phyloP scores from a whole-genome alignment of 2,888 invertebrate genomes.

The Dynastes hyllus region DNA sequence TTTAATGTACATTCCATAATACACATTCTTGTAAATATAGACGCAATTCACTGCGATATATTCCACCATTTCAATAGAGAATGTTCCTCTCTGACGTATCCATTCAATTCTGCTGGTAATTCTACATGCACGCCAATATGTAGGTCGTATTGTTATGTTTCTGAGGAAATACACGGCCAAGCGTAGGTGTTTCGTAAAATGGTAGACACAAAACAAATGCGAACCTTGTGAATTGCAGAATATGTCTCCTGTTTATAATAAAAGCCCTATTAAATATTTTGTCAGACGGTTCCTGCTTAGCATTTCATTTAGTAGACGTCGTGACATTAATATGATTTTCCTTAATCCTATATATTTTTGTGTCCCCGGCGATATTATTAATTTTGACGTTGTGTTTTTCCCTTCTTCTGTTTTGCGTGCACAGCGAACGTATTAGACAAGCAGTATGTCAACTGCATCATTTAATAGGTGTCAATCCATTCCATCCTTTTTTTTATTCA shows the following conservation, averaged over 20 bases:
- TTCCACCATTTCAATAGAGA: too few relatives aligned
- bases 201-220: conserved; percentile 10
- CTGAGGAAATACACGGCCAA: neutral
- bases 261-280: conserved; percentile 40
- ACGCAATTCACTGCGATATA: too few relatives aligned
- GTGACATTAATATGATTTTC: conserved; percentile 18
- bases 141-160: conserved; percentile 11
- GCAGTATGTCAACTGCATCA: too few relatives aligned
- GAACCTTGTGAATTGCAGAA: neutral
- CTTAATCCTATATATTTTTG: conserved; percentile 13
- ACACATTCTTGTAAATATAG: too few relatives aligned
- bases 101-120: too few relatives aligned
- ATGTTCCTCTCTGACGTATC: too few relatives aligned
- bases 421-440: too few relatives aligned
- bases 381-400: conserved; percentile 1
- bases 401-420: too few relatives aligned
- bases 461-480: too few relatives aligned
- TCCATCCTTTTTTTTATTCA: too few relatives aligned
- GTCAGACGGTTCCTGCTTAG: neutral
- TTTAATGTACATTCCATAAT: too few relatives aligned
- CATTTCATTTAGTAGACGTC: conserved; percentile 21
- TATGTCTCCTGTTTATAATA: conserved; percentile 25
- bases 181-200: neutral
- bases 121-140: conserved; percentile 2
- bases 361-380: neutral